Conservation (phyloP, 2,797 vertebrate genomes). For the Erithacus rubecula region DNA sequence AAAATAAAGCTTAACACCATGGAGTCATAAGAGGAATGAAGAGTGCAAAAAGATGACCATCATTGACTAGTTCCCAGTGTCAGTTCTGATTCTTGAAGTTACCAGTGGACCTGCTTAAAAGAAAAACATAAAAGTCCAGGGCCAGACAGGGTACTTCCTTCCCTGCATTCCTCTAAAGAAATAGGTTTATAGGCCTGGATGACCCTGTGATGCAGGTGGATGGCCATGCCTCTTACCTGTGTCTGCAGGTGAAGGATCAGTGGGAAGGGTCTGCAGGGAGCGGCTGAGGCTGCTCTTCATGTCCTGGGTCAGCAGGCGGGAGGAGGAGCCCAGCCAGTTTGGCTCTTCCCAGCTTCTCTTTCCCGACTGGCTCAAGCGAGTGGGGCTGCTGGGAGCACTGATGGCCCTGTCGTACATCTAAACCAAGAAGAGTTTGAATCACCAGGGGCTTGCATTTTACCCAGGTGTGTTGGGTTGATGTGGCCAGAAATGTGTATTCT, state of each 20-base stretch:
- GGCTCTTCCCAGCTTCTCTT: slow-evolving; percentile 98
- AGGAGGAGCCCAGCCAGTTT: slow-evolving; percentile 92
- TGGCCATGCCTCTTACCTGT: slow-evolving; percentile 54
- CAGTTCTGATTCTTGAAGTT: not conserved
- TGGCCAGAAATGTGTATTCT: too few relatives aligned
- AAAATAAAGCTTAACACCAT: not conserved
- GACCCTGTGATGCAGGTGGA: not conserved
- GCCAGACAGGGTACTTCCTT: not conserved
- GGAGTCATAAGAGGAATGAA: not conserved
- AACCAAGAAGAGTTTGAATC: not conserved
- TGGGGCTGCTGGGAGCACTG: slow-evolving; percentile 94
- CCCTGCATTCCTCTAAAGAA: not conserved
- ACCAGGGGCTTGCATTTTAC: fast-evolving
- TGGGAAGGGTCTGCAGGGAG: slow-evolving; percentile 92
- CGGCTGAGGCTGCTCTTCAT: slow-evolving; percentile 92
- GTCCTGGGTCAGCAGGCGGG: slow-evolving; percentile 85
- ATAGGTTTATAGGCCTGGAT: not conserved
- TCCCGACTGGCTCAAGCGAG: slow-evolving; percentile 84
- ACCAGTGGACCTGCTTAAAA: not conserved
- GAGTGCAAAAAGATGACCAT: not conserved
- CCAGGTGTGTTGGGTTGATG: not conserved
- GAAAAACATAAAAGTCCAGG: not conserved
- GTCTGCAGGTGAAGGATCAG: slow-evolving; percentile 66
- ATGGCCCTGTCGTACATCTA: slow-evolving; percentile 97
- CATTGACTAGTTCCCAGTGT: not conserved